Base-by-base conservation (phyloP, 2,888 invertebrate species). In the Aporophyla nigra region DNA sequence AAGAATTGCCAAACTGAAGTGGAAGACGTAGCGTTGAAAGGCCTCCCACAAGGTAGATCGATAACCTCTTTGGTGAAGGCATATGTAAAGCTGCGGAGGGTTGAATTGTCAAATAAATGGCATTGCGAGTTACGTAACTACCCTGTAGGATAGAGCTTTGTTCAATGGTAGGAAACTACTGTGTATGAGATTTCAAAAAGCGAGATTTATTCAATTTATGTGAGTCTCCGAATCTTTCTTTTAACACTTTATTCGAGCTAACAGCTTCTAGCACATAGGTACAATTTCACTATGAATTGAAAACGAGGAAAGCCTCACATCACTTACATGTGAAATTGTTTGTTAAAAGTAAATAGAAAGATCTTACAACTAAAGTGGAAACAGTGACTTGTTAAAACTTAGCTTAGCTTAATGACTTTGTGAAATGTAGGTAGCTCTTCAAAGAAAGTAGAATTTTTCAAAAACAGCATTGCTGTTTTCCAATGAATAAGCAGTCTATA, bases 301-400 rank as follows among this genome's bases (percentile, higher is more conserved):
- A 80, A 82, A 62, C 33, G 0, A 12, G 53, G 19, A 46, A 53
- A 69, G 19, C 5, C 16, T 69, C 53, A 54, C 73, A 56, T 56
- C 33, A 53, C 46, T 59, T 40, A 49, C 33, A 59, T 62, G 83
- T 62, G 80, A 80, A 82, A 80, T 27, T 66, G 66, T 80, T 67
- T 70, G 77, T 66, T 53, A 9, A 27, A 40, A 14, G 65, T 40
- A 70, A 80, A 82, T 80, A 80, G 83, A 82, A 70, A 82, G 56
- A 76, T 43, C 33, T 61, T 56, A 66, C 46, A 49, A 24, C 21
- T 69, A 0, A 59, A 59, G 4, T 65, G 12, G 7, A 59, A 54
- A 65, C 40, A 75, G n/a, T 68, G 33, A 79, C 58, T 21, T 27
- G 68, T 69, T 43, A 43, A 58, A 69, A 62, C 53, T 0, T 62